Evolutionary conservation across 2,888 invertebrate species (phyloP).

Genomic region (Lypha dubia): DNA sequence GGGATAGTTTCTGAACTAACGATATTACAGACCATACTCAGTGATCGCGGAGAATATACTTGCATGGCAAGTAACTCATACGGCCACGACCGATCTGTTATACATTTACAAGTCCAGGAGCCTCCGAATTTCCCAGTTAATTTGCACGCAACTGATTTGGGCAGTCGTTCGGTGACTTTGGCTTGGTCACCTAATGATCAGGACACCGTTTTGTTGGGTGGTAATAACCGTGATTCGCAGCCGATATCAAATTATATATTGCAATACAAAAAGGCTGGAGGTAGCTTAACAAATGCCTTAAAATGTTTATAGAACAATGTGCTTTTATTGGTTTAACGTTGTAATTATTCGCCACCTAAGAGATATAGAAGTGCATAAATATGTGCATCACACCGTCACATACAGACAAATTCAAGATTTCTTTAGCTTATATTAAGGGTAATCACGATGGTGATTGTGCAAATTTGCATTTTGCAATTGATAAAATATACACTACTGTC

Average conservation of each 20-base stretch:
- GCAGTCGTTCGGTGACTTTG: constrained; percentile 85
- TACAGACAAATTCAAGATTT: too few relatives aligned
- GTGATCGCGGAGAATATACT: constrained; percentile 86
- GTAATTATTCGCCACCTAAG: too few relatives aligned
- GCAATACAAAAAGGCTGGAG: constrained; percentile 86
- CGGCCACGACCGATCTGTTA: constrained; percentile 85
- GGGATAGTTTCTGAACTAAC: constrained; percentile 85
- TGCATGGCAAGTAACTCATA: constrained; percentile 87
- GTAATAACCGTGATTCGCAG: constrained; percentile 82
- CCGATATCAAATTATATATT: constrained; percentile 85
- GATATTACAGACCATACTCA: constrained; percentile 84
- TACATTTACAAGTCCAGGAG: constrained; percentile 85
- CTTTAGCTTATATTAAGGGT: too few relatives aligned
- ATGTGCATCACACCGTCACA: too few relatives aligned
- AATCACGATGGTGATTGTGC: too few relatives aligned
- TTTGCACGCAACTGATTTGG: constrained; percentile 85
- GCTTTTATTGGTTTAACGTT: neutral
- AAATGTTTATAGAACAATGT: neutral
- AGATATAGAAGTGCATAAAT: too few relatives aligned
- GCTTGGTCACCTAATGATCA: constrained; percentile 85
- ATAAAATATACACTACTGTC: too few relatives aligned
- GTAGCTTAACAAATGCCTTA: constrained; percentile 77
- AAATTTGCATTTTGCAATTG: too few relatives aligned
- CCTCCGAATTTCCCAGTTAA: constrained; percentile 86
- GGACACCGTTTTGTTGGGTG: constrained; percentile 78